These are phyloP conservation scores for Lithobates sylvaticus DNA, from an alignment of 2,797 vertebrate genomes.

Conservation along the genomic window DNA sequence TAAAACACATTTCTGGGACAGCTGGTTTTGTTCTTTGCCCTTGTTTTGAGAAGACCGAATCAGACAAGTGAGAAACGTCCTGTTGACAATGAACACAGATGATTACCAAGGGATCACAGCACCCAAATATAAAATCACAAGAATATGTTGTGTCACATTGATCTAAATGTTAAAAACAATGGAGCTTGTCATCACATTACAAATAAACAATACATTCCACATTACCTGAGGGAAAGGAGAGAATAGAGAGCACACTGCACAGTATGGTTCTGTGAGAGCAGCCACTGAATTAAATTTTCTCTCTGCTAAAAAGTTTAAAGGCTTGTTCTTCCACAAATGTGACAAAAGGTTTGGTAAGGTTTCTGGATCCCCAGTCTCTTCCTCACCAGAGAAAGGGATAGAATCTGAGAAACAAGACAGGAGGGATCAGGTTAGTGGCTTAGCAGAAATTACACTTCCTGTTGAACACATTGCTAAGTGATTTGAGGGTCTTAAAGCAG, in stretches of 20 bases:
- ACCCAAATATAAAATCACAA: not conserved
- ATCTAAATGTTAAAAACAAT: not conserved
- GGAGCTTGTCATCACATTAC: too few relatives aligned
- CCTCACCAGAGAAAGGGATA: slow-evolving; percentile 82
- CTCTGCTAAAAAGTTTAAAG: slow-evolving; percentile 87
- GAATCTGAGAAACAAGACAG: slow-evolving; percentile 74
- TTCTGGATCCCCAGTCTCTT: slow-evolving; percentile 76
- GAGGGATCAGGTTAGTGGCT: not conserved
- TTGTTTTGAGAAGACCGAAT: slow-evolving; percentile 68
- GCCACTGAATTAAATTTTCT: slow-evolving; percentile 89
- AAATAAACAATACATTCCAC: not conserved
- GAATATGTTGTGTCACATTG: not conserved
- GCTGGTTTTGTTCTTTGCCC: slow-evolving; percentile 87
- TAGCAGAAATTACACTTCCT: too few relatives aligned
- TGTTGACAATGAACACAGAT: accelerated
- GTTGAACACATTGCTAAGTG: too few relatives aligned
- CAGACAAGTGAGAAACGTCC: slow-evolving; percentile 60
- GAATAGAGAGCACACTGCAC: slow-evolving; percentile 93
- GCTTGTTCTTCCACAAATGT: slow-evolving; percentile 89
- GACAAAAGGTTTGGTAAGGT: slow-evolving; percentile 83
- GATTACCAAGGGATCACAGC: not conserved
- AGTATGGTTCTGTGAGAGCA: slow-evolving; percentile 86
- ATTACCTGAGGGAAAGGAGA: slow-evolving; percentile 90
- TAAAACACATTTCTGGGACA: slow-evolving; percentile 98
- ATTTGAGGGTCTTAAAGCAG: too few relatives aligned